A percentile compares a stretch with the other conserved stretches of the same genome.
Evolutionary conservation across 2,797 vertebrate genomes (phyloP).

Genomic region (Lagorchestes hirsutus): DNA sequence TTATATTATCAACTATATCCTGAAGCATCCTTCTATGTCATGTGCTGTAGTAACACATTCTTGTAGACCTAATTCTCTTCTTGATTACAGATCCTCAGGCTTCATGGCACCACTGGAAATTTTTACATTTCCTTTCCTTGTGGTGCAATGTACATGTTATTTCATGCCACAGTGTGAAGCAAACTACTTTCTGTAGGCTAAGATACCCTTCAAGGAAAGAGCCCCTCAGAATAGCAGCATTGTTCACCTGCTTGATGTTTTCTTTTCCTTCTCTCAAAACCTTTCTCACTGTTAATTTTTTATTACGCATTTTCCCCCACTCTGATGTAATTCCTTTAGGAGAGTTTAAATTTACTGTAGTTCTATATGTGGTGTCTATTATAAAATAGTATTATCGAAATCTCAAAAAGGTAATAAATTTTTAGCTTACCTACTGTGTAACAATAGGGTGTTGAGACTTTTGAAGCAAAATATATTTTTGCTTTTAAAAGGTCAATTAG

Average conservation of each 20-base stretch:
- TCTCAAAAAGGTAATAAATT: not conserved
- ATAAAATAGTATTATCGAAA: no score
- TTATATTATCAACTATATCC: not conserved
- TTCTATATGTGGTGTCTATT: not conserved
- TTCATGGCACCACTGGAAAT: not conserved
- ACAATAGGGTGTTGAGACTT: constrained; percentile 91
- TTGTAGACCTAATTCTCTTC: not conserved
- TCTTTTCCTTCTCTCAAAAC: not conserved
- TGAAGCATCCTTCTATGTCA: not conserved
- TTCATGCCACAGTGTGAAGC: not conserved
- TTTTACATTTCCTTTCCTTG: not conserved
- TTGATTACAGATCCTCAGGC: not conserved
- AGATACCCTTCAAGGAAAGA: not conserved
- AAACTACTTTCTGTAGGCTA: not conserved
- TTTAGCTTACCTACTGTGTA: constrained; percentile 92
- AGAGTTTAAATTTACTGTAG: not conserved
- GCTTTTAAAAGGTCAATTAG: constrained; percentile 91
- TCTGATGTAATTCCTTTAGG: not conserved
- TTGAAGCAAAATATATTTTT: constrained; percentile 91
- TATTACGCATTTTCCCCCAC: not conserved
- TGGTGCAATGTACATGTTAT: not conserved
- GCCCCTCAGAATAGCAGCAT: not conserved
- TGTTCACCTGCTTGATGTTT: not conserved
- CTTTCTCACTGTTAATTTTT: not conserved
- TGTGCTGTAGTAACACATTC: not conserved